Base-by-base conservation (phyloP, 2,113 vertebrate genomes). In the Pipa parva region DNA sequence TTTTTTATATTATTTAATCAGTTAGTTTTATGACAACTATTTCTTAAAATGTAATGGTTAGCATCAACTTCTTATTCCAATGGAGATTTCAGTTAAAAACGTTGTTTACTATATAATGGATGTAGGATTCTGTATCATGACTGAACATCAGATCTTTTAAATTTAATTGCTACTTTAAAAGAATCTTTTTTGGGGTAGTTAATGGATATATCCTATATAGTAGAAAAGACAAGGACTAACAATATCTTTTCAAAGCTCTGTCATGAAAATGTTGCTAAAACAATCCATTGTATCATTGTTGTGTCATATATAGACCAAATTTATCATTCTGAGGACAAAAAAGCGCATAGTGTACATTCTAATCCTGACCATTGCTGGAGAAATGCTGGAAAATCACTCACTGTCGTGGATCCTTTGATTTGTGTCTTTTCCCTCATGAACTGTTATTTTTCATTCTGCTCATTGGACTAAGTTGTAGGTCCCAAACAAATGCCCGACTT, bases 371-470 rank as follows among this genome's bases (percentile, higher is more conserved):
- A 22, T 46, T 18, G 27, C 25, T 29, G 15, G 25, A 29, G 42
- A 59, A 26, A 42, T 59, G 20, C 22, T n/a, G 24, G 36, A 48
- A 48, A 29, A 61, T 48, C 28, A 61, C 25, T 61, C 39, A 28
- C 26, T 48, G 59, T 48, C 42, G 9, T 28, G 59, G n/a, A 29
- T 48, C 42, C 42, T 61, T 26, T 61, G 59, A 61, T 18, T 25
- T 61, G 42, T 61, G 59, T 61, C 59, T 31, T 28, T 17, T 48
- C 28, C 48, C 39, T 26, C 11, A 7, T n/a, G 27, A 61, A 18
- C 25, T 20, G 11, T 48, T 8, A 61, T 61, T 61, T 61, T n/a
- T 61, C 39, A 61, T 48, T 48, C 8, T 61, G 39, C n/a, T 61
- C 42, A 48, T 36, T 48, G 39, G 25, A 28, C 4, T 61, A 42